Evolutionary conservation across 2,888 invertebrate genomes (phyloP).

Genomic region (Epinotia brunnichana): DNA sequence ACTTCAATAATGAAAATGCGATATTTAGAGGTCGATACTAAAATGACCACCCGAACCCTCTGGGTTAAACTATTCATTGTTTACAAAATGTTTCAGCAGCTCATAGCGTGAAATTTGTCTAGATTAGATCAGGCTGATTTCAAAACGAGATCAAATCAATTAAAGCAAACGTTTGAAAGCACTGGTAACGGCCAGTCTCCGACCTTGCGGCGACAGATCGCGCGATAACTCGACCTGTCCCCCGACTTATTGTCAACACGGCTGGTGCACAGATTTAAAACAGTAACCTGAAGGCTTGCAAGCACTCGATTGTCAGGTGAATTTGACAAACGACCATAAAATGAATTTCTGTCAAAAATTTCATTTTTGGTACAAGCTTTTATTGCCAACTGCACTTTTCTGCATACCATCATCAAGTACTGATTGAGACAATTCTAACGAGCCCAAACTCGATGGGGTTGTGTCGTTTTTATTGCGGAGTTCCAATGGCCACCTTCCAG

Average conservation of each 20-base stretch:
- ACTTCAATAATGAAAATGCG: too few relatives aligned
- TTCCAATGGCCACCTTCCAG: too few relatives aligned
- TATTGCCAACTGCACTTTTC: too few relatives aligned
- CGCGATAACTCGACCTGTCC: constrained; percentile 38
- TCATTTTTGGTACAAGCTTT: too few relatives aligned
- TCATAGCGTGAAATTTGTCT: constrained; percentile 16
- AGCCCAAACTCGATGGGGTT: too few relatives aligned
- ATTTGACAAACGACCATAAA: background rate
- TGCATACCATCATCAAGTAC: too few relatives aligned
- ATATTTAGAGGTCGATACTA: too few relatives aligned
- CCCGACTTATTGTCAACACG: constrained; percentile 39
- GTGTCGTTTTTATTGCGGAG: too few relatives aligned
- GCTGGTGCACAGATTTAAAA: constrained; percentile 1
- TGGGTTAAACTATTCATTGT: background rate
- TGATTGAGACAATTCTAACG: too few relatives aligned
- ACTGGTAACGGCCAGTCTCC: constrained; percentile 18
- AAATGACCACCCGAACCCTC: too few relatives aligned
- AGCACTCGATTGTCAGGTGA: background rate
- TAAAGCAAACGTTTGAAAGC: constrained; percentile 30
- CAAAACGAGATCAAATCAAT: constrained; percentile 36
- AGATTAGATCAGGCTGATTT: constrained; percentile 30
- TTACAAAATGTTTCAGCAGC: constrained; percentile 14
- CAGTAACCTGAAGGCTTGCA: background rate
- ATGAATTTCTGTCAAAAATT: too few relatives aligned
- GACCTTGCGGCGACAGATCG: constrained; percentile 38